A percentile compares a stretch with the other conserved stretches of the same genome.
These are phyloP conservation scores for Amia ocellicauda DNA, from an alignment of 2,113 vertebrate species.

Conservation along the genomic window DNA sequence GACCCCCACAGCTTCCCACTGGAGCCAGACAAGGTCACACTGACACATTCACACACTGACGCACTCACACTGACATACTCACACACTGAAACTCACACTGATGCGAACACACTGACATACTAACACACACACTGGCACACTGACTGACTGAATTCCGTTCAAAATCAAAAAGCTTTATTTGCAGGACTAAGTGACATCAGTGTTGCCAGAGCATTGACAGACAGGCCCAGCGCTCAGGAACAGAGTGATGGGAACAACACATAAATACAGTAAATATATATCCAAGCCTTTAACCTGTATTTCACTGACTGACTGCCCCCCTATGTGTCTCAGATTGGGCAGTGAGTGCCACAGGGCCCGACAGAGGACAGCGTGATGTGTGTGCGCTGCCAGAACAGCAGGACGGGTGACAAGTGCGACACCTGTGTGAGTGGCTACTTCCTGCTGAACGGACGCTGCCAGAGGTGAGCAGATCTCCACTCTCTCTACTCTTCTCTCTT, in stretches of 20 bases:
- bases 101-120: background rate
- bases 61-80: background rate
- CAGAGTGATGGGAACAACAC: no score
- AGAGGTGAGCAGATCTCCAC: constrained; percentile 76
- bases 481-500: no score
- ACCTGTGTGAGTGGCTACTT: constrained; percentile 85
- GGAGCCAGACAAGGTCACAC: constrained; percentile 55
- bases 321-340: constrained; percentile 77
- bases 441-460: constrained; percentile 81
- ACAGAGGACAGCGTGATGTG: constrained; percentile 79
- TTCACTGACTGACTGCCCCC: no score
- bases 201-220: background rate
- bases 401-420: constrained; percentile 83
- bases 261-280: no score
- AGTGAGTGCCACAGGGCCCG: constrained; percentile 79
- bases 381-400: constrained; percentile 87
- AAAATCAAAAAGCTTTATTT: no score
- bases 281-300: no score
- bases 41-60: no score
- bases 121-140: no score
- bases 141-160: no score
- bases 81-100: background rate
- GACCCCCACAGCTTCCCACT: constrained; percentile 68
- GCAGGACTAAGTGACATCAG: background rate
- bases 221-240: background rate